phyloP scores from a whole-genome alignment of 2,888 invertebrate species.

The Dyspetes luteomarginatus region DNA sequence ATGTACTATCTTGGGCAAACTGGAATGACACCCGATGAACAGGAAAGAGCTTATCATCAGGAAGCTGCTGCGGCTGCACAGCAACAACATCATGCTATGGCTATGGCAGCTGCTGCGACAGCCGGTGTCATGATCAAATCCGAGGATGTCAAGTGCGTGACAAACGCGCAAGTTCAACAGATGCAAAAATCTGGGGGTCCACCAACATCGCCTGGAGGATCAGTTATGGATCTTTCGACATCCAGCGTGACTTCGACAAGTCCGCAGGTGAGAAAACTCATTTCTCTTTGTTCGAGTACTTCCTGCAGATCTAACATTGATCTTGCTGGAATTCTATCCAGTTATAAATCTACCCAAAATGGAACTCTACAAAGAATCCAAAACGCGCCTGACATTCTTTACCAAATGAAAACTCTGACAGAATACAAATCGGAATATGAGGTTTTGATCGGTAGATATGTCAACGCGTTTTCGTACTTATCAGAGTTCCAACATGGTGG shows the following conservation, averaged over 20 bases:
- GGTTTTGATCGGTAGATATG: too few species aligned
- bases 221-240: slow-evolving; percentile 94
- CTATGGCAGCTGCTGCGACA: slow-evolving; percentile 84
- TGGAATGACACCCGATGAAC: slow-evolving; percentile 86
- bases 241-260: slow-evolving; percentile 93
- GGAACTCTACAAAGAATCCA: too few species aligned
- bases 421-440: too few species aligned
- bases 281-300: too few species aligned
- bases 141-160: slow-evolving; percentile 92
- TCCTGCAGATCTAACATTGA: too few species aligned
- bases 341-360: too few species aligned
- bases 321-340: too few species aligned
- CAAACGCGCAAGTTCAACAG: slow-evolving; percentile 88
- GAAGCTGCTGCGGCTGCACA: slow-evolving; percentile 83
- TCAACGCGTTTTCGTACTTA: too few species aligned
- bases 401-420: too few species aligned
- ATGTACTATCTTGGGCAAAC: slow-evolving; percentile 87
- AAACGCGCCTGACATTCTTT: too few species aligned
- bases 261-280: slow-evolving; percentile 89
- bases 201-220: slow-evolving; percentile 90
- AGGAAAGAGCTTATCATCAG: slow-evolving; percentile 87
- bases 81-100: slow-evolving; percentile 85
- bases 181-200: slow-evolving; percentile 86
- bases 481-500: too few species aligned
- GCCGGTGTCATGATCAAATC: slow-evolving; percentile 88